Conservation (phyloP, 92 coral and sea anemone species). For the Phenganax marumi region DNA sequence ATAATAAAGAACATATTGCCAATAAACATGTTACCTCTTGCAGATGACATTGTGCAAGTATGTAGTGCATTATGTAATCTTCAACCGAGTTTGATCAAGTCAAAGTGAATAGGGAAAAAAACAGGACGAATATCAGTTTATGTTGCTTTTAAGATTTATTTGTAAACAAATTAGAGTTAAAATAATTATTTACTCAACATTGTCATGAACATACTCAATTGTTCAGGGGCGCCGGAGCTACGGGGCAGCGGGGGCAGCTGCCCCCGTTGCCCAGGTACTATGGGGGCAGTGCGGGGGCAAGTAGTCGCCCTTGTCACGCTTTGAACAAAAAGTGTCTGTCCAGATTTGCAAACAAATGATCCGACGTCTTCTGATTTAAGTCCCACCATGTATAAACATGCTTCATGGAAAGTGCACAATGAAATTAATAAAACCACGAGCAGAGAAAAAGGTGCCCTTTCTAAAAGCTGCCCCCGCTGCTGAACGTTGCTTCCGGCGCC, state of each 20-base stretch:
- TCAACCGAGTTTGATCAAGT: neutral
- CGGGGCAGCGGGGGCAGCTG: no score
- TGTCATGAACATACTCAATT: neutral
- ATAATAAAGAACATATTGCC: neutral
- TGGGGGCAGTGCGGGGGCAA: no score
- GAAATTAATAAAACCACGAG: no score
- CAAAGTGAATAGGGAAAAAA: neutral
- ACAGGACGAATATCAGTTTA: neutral
- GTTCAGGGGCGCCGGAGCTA: no score
- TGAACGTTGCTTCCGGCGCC: no score
- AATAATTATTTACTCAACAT: neutral
- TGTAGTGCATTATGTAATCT: conserved; percentile 4
- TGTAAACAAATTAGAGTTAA: neutral
- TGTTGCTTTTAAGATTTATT: neutral
- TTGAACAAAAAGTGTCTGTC: neutral
- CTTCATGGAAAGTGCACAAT: no score
- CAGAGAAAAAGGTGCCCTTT: no score
- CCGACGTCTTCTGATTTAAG: no score
- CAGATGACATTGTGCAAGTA: neutral
- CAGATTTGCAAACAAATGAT: no score
- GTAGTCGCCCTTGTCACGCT: neutral
- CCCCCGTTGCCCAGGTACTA: no score
- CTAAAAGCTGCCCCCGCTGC: no score
- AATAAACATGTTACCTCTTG: neutral
- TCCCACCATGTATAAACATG: no score